These are phyloP conservation scores for Sycophaga agraensis DNA, from an alignment of 1,140 invertebrate species.

Conservation along the genomic window DNA sequence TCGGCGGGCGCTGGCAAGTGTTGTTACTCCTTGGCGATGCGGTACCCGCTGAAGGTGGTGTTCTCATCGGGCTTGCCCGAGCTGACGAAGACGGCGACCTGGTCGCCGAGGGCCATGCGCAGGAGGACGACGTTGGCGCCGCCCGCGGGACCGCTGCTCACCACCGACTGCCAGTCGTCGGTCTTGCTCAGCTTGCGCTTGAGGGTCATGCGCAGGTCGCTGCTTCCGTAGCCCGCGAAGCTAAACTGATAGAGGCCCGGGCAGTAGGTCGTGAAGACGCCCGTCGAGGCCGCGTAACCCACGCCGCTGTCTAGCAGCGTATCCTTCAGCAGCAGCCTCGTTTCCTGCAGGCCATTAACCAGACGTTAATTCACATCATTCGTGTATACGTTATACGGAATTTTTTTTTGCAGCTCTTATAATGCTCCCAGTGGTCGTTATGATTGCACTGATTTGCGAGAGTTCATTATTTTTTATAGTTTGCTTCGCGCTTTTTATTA, in stretches of 20 bases:
- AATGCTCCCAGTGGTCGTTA: too few relatives aligned
- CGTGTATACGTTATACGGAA: too few relatives aligned
- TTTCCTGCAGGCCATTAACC: constrained; percentile 47
- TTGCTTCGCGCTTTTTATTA: too few relatives aligned
- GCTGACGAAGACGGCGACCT: constrained; percentile 51
- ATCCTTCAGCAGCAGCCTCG: constrained; percentile 39
- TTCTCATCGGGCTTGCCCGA: constrained; percentile 38
- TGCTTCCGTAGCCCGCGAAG: constrained; percentile 52
- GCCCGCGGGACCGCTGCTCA: constrained; percentile 44
- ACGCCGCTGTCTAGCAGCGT: constrained; percentile 56
- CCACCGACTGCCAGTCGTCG: constrained; percentile 47
- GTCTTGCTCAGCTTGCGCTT: constrained; percentile 50
- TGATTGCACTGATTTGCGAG: too few relatives aligned
- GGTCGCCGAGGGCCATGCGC: constrained; percentile 52
- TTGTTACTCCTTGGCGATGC: constrained; percentile 52
- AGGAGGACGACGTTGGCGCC: constrained; percentile 52
- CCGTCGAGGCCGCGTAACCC: constrained; percentile 55
- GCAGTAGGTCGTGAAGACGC: constrained; percentile 59
- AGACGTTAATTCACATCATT: too few relatives aligned
- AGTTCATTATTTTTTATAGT: too few relatives aligned
- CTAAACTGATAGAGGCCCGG: constrained; percentile 60
- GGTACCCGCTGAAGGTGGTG: constrained; percentile 53
- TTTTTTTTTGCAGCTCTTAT: too few relatives aligned
- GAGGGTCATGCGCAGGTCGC: constrained; percentile 43
- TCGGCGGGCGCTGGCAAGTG: too few relatives aligned